Evolutionary conservation across 2,888 invertebrate species (phyloP).

Genomic region (Cybosia mesomella): DNA sequence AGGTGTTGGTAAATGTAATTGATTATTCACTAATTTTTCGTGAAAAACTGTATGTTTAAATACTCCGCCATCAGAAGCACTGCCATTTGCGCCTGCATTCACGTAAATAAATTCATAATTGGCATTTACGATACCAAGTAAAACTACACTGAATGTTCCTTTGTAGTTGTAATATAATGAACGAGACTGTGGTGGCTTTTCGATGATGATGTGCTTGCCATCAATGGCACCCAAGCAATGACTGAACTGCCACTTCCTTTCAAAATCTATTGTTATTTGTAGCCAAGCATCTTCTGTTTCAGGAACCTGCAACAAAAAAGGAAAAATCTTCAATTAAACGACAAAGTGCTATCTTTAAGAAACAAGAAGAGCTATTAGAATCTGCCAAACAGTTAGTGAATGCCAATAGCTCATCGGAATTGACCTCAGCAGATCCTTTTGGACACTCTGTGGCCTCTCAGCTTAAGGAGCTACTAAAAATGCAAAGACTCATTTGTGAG

Average conservation of each 20-base stretch:
- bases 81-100: constrained; percentile 23
- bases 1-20: constrained; percentile 7
- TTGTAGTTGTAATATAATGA: constrained; percentile 47
- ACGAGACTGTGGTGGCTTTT: constrained; percentile 38
- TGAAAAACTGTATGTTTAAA: background rate
- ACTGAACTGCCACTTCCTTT: constrained; percentile 37
- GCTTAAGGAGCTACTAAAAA: background rate
- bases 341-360: background rate
- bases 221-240: constrained; percentile 41
- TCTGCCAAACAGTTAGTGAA: background rate
- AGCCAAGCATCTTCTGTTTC: constrained; percentile 33
- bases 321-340: background rate
- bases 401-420: background rate
- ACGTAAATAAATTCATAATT: constrained; percentile 42
- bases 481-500: background rate
- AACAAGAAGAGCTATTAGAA: background rate
- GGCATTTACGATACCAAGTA: no score
- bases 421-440: constrained; percentile 11
- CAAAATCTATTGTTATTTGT: constrained; percentile 32
- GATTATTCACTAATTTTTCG: constrained; percentile 1
- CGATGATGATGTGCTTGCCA: constrained; percentile 46
- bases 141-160: constrained; percentile 39
- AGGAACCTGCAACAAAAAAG: constrained; percentile 33
- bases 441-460: constrained; percentile 4
- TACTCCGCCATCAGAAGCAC: constrained; percentile 10